Percentiles rank a stretch among this genome's conserved stretches.
Conservation (phyloP, 2,113 vertebrate species). For the Hipposideros armiger region DNA sequence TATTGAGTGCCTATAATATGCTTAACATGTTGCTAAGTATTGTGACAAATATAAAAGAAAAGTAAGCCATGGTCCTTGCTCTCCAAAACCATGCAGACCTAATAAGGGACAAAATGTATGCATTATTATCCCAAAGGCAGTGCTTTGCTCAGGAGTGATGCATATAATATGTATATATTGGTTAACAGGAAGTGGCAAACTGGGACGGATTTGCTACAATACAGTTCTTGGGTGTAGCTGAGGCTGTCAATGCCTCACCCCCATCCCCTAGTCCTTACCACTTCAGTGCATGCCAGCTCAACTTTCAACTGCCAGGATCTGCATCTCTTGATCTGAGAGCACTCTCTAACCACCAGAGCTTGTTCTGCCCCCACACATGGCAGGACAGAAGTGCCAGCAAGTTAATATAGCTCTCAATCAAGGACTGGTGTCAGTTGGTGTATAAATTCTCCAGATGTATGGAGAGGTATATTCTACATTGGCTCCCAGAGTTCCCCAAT, state of each 20-base stretch:
- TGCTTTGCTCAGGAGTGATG: background rate
- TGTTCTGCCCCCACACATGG: background rate
- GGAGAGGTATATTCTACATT: background rate
- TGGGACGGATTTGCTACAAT: background rate
- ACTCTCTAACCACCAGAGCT: background rate
- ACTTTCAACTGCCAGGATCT: background rate
- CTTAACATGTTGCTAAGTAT: background rate
- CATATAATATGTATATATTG: background rate
- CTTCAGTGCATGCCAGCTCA: background rate
- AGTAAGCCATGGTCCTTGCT: background rate
- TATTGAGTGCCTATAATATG: background rate
- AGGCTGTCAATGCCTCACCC: background rate
- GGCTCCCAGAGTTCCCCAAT: background rate
- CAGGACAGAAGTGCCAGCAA: background rate
- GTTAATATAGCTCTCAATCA: background rate
- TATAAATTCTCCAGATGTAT: background rate
- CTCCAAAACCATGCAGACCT: background rate
- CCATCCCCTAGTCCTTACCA: background rate
- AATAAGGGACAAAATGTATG: background rate
- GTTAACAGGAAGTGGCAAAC: background rate
- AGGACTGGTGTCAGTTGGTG: background rate
- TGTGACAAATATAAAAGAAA: conserved; percentile 38
- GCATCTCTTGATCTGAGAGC: background rate
- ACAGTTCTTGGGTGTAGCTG: background rate
- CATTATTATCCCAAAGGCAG: conserved; percentile 1